Percentiles rank a stretch among this genome's conserved stretches.
Evolutionary conservation across 1,140 invertebrate genomes (phyloP).

Genomic region (Danaus melanippus): DNA sequence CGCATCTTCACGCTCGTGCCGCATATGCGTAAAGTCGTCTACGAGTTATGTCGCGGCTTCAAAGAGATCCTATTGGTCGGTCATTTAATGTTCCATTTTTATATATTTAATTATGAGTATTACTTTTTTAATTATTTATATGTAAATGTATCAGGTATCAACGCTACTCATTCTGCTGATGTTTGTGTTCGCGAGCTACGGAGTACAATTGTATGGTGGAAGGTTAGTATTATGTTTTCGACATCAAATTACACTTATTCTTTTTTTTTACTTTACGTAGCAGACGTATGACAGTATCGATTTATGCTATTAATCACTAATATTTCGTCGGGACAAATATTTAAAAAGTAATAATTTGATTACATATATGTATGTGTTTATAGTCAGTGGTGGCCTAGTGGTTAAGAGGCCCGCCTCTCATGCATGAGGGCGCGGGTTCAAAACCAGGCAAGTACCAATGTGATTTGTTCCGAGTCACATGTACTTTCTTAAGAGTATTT

Average conservation of each 20-base stretch:
- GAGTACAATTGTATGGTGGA: conserved; percentile 98
- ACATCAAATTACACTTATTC: not conserved
- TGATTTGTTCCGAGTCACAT: no score
- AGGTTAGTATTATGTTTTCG: conserved; percentile 39
- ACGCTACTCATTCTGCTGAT: conserved; percentile 97
- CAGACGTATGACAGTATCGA: no score
- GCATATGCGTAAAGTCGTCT: conserved; percentile 99
- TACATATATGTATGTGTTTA: no score
- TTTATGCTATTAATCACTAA: no score
- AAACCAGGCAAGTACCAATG: no score
- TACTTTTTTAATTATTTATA: conserved; percentile 2
- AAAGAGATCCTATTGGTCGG: conserved; percentile 97
- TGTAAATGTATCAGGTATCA: conserved; percentile 81
- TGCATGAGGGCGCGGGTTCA: no score
- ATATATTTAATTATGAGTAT: not conserved
- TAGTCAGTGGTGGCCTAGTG: no score
- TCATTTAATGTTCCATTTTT: conserved; percentile 9
- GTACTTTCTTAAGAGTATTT: no score
- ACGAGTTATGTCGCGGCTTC: conserved; percentile 98
- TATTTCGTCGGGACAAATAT: no score
- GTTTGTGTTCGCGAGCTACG: conserved; percentile 99
- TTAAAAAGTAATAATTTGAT: no score
- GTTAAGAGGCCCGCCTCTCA: no score
- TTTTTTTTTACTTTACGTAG: not conserved
- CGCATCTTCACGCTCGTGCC: conserved; percentile 98